A percentile compares a stretch with the other conserved stretches of the same genome.
Evolutionary conservation across 2,113 vertebrate species (phyloP).

Genomic region (Lathamus discolor): DNA sequence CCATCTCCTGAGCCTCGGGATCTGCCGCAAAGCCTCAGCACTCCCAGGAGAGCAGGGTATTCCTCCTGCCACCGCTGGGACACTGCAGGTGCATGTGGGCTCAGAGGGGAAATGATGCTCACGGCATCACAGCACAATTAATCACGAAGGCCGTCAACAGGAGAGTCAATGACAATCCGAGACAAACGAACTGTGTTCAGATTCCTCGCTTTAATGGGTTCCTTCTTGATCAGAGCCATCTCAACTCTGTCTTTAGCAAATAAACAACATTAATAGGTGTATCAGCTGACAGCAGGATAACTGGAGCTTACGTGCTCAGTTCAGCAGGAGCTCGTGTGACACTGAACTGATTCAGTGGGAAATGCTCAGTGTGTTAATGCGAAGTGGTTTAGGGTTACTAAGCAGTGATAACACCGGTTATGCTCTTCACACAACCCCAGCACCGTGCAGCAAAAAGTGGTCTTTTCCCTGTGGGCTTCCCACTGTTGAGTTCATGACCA

Average conservation of each 20-base stretch:
- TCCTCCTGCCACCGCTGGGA: not conserved
- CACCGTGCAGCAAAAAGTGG: not conserved
- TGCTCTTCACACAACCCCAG: not conserved
- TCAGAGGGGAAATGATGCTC: not conserved
- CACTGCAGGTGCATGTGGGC: rapidly evolving
- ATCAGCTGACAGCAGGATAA: not conserved
- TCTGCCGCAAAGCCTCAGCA: not conserved
- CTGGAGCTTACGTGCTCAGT: not conserved
- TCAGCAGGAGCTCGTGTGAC: not conserved
- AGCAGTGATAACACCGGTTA: not conserved
- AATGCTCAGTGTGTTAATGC: not conserved
- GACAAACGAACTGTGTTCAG: not conserved
- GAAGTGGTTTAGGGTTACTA: not conserved
- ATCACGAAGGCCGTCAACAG: not conserved
- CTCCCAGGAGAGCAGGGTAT: not conserved
- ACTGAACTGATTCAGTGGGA: not conserved
- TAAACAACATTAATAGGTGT: not conserved
- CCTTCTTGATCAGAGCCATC: not conserved
- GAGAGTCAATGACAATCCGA: not conserved
- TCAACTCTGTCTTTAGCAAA: not conserved
- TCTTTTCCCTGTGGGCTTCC: not conserved
- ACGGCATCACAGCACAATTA: not conserved
- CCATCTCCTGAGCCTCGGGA: not conserved
- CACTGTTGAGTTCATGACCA: rapidly evolving
- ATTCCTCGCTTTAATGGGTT: not conserved